Evolutionary conservation across 1,140 invertebrate species (phyloP), one percentile per base, ranked within the genome.

Genomic region (Reticulitermes speratus): DNA sequence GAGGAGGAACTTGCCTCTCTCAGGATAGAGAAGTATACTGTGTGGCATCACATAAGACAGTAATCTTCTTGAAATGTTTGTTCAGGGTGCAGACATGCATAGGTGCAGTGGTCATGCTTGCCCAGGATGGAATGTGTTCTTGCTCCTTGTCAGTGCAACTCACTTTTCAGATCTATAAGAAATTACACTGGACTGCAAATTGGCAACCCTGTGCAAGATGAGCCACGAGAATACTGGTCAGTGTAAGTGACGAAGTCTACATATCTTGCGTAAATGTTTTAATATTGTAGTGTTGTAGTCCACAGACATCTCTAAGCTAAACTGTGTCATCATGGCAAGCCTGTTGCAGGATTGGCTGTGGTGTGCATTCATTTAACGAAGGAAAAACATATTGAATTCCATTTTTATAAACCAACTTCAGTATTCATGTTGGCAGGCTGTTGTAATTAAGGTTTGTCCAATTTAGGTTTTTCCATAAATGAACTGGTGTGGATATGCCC

Each of bases 161-260:
- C 59, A 19, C 25, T n/a, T 19, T 8, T 21, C 59, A 65, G 25
- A 19, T 65, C 14, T 38, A 5, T 38, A 38, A 38, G 38, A 16
- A 48, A 48, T 16, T 48, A 48, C 9, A 11, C 14, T 48, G 45
- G 45, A 48, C 45, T 65, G 21, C 7, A 65, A 21, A 65, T 19
- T 65, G 65, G n/a, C 65, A 75, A 75, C 65, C 65, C 65, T 75
- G 65, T 75, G 65, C 65, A 75, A n/a, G n/a, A 11, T 75, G 59
- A 30, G 25, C 65, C 25, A 30, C 9, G n/a, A 75, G 65, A 75
- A 75, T 6, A 6, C n/a, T 75, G 65, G 65, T 75, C 65, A n/a
- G 65, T 75, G 65, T 75, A 75, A 75, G 65, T 75, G 65, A 75
- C n/a, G 65, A 75, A n/a, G 65, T 75, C 65, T 75, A 75, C 65